Conservation (phyloP, 1,140 invertebrate genomes). For the Probaryconus sp. region DNA sequence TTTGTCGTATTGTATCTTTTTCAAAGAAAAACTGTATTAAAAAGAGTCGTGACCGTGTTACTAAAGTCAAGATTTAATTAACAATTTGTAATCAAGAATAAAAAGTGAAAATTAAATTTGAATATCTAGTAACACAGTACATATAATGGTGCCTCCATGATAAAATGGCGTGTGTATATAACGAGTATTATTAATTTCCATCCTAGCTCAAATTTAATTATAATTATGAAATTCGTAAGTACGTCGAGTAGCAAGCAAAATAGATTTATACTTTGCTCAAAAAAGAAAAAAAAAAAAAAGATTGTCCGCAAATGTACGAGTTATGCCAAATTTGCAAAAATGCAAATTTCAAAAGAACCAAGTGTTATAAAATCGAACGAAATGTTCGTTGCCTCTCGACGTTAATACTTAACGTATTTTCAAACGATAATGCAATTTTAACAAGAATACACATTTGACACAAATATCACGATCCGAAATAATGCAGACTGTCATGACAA, state of each 20-base stretch:
- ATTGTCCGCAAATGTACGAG: no score
- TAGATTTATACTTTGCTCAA: not conserved
- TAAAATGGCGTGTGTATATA: constrained; percentile 16
- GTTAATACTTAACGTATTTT: constrained; percentile 31
- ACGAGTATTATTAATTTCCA: constrained; percentile 29
- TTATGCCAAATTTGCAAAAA: no score
- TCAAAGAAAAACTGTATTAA: not conserved
- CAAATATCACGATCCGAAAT: constrained; percentile 56
- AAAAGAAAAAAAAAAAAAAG: no score
- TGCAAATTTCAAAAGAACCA: no score
- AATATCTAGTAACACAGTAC: constrained; percentile 8
- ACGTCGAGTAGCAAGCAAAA: not conserved
- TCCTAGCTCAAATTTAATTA: constrained; percentile 13
- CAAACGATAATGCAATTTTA: constrained; percentile 49
- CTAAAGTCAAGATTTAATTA: no score
- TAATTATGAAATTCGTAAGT: constrained; percentile 22
- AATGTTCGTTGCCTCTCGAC: constrained; percentile 1
- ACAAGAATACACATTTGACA: constrained; percentile 51
- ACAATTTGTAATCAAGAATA: no score
- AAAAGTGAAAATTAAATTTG: constrained; percentile 7
- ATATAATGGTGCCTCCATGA: constrained; percentile 14
- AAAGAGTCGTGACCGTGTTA: no score
- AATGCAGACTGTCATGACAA: constrained; percentile 50
- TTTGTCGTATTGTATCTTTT: not conserved
- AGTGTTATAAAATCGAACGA: not conserved